A percentile compares a stretch with the other conserved stretches of the same genome.
Conservation (phyloP, 1,140 invertebrate genomes). For the Hylaeus anthracinus region DNA sequence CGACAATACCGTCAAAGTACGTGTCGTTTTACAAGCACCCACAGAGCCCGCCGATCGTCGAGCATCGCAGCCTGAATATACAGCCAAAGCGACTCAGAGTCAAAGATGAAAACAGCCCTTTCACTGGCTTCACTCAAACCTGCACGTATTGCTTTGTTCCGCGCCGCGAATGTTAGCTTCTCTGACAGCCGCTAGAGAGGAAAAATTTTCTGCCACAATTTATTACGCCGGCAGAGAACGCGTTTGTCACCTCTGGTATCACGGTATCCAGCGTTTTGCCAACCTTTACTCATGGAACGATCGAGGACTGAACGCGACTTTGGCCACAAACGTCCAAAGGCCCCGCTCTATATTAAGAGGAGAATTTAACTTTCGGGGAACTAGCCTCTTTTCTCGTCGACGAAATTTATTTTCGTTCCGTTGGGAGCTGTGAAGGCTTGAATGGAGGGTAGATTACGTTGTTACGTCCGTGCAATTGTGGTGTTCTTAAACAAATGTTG, state of each 20-base stretch:
- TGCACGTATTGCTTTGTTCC: conserved; percentile 38
- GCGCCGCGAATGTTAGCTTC: conserved; percentile 7
- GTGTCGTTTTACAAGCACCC: conserved; percentile 14
- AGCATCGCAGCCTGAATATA: conserved; percentile 26
- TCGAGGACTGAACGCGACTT: not conserved
- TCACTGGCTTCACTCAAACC: conserved; percentile 21
- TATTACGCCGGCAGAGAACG: conserved; percentile 47
- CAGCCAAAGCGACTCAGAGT: conserved; percentile 28
- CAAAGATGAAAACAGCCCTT: conserved; percentile 49
- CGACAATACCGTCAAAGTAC: conserved; percentile 33
- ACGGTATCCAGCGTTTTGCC: conserved; percentile 23
- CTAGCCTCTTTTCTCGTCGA: no score
- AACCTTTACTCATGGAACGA: conserved; percentile 7
- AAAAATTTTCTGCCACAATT: conserved; percentile 37
- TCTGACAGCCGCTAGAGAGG: not conserved
- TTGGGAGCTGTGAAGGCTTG: no score
- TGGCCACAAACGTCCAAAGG: not conserved
- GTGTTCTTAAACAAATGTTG: no score
- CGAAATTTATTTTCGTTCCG: no score
- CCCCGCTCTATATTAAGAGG: no score
- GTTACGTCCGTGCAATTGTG: no score
- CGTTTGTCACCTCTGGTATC: conserved; percentile 43
- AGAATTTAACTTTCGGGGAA: no score
- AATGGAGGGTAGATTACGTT: no score
- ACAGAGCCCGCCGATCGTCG: conserved; percentile 45